A percentile compares a stretch with the other conserved stretches of the same genome.
Evolutionary conservation across 2,888 invertebrate genomes (phyloP).

Genomic region (Nephrotoma guestfalica): DNA sequence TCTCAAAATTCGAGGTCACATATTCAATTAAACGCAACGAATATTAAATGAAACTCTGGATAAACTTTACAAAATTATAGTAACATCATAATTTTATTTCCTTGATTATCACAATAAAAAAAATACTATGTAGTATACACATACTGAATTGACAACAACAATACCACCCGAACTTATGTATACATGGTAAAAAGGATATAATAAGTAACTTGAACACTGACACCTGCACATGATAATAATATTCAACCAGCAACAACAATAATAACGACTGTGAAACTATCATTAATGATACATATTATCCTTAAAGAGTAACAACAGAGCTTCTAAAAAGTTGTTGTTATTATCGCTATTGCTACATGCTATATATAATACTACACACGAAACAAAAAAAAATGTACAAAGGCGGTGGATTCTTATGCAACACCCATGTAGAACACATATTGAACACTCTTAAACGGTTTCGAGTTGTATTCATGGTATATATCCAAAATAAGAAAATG

Average conservation of each 20-base stretch:
- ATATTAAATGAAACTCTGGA: not conserved
- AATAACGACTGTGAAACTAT: not conserved
- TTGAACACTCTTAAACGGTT: not conserved
- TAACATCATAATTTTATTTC: not conserved
- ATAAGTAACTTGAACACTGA: not conserved
- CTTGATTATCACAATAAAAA: not conserved
- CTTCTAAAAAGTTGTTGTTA: not conserved
- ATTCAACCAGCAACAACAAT: not conserved
- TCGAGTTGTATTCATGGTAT: not conserved
- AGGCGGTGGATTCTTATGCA: not conserved
- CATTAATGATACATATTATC: not conserved
- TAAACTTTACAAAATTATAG: not conserved
- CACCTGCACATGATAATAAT: not conserved
- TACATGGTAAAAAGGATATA: not conserved
- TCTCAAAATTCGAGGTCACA: not conserved
- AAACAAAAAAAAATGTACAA: not conserved
- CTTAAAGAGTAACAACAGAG: not conserved
- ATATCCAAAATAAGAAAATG: not conserved
- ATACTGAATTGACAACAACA: not conserved
- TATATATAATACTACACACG: not conserved
- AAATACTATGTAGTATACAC: not conserved
- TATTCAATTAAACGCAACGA: not conserved
- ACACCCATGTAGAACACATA: not conserved
- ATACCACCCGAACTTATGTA: not conserved
- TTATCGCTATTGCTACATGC: not conserved